Base-by-base conservation (phyloP, 2,797 vertebrate species). In the Coranthus polyacanthus region DNA sequence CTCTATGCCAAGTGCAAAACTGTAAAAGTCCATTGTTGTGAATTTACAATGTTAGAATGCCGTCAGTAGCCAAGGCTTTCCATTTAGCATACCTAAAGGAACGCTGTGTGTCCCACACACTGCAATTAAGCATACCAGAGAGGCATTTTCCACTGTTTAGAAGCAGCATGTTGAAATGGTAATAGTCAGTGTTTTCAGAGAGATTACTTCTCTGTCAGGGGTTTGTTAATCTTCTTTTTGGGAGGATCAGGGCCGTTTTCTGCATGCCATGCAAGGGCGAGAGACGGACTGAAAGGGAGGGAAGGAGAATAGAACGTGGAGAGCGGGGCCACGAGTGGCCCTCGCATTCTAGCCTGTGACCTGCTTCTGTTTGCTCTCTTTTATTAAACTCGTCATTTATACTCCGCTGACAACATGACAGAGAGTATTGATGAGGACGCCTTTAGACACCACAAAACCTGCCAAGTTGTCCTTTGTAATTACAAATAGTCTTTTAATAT, bases 191-290 rank as follows among this genome's bases (percentile, higher is more conserved):
- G 83, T 90, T 89, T 89, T 90, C 67, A 82, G 72, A 79, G 82
- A 87, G 87, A 86, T 90, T 92, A 92, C 81, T 78, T 85, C 70
- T 88, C 89, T 86, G 85, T 92, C 86, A 88, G 88, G 75, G 86
- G 78, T 83, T 88, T 78, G 87, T 82, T 93, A 91, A 92, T 92
- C 90, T 89, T 81, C 85, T 89, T 90, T 91, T 89, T 81, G 69
- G 84, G 78, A 81, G 88, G 85, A 90, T 90, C 86, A 79, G 84
- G 68, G 76, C 59, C 41, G 6, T 79, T 55, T 55, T 84, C 75
- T 85, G 82, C 65, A 41, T 79, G 80, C 64, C 76, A 64, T 76
- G 67, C 53, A 55, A 81, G 81, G 73, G 63, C 42, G 44, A 84
- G 77, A 60, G 75, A 75, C 59, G 45, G 22, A 41, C 79, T 82